These are phyloP conservation scores for Chamaea fasciata DNA, from an alignment of 2,113 vertebrate genomes.

Conservation along the genomic window DNA sequence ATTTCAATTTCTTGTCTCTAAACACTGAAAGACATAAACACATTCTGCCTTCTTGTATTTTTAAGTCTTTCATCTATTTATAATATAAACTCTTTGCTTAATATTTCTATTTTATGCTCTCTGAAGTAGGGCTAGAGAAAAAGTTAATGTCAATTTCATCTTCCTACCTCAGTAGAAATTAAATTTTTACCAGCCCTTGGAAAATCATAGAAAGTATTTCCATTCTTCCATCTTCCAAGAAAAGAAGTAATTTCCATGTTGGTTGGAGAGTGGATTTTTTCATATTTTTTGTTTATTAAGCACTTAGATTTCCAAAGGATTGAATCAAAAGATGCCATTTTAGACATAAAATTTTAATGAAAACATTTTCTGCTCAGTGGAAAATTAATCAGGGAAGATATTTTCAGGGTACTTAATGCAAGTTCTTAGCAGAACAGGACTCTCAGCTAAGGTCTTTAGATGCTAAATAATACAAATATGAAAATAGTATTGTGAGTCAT, in stretches of 20 bases:
- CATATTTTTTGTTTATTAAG: not conserved
- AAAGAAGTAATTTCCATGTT: not conserved
- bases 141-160: not conserved
- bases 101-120: not conserved
- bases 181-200: not conserved
- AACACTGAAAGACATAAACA: not conserved
- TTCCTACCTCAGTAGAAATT: not conserved
- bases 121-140: not conserved
- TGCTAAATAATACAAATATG: slow-evolving; percentile 38
- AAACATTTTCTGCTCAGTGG: not conserved
- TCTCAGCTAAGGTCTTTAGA: slow-evolving; percentile 5
- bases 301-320: not conserved
- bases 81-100: not conserved
- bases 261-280: not conserved
- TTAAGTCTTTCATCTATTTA: not conserved
- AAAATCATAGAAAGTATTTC: not conserved
- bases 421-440: not conserved
- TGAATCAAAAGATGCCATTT: not conserved
- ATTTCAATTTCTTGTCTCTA: not conserved
- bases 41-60: not conserved
- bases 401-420: not conserved
- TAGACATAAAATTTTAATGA: not conserved
- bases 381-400: not conserved
- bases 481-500: slow-evolving; percentile 28
- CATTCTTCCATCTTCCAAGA: not conserved